A percentile compares a stretch with the other conserved stretches of the same genome.
Evolutionary conservation across 2,888 invertebrate species (phyloP).

Genomic region (Galerucella calmariensis): DNA sequence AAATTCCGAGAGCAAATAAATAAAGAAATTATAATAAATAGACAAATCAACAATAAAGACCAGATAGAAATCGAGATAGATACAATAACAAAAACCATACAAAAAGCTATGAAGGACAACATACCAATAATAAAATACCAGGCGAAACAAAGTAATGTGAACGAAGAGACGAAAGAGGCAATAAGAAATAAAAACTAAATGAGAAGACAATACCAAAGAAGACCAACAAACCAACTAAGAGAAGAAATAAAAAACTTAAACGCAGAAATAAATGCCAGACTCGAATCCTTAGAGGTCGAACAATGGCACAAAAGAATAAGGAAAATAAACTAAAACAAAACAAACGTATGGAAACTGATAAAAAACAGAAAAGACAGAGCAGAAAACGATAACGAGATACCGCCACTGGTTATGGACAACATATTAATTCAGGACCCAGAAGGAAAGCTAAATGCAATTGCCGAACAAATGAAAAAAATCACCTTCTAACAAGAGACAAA

Average conservation of each 20-base stretch:
- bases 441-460: not conserved
- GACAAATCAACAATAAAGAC: not conserved
- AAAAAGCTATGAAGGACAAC: no score
- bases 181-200: not conserved
- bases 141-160: not conserved
- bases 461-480: not conserved
- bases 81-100: no score
- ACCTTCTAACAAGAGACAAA: not conserved
- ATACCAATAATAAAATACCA: no score
- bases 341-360: not conserved
- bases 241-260: not conserved
- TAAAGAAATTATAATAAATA: not conserved
- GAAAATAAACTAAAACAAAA: not conserved
- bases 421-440: not conserved
- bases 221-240: not conserved
- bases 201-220: conserved; percentile 2
- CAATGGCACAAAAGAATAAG: not conserved
- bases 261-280: not conserved
- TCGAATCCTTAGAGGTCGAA: not conserved
- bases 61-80: no score
- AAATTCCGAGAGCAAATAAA: not conserved
- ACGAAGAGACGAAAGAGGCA: not conserved
- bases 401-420: not conserved
- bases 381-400: conserved; percentile 7
- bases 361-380: not conserved